These are phyloP conservation scores for Eclectus roratus DNA, from an alignment of 2,113 vertebrate genomes.

Conservation along the genomic window DNA sequence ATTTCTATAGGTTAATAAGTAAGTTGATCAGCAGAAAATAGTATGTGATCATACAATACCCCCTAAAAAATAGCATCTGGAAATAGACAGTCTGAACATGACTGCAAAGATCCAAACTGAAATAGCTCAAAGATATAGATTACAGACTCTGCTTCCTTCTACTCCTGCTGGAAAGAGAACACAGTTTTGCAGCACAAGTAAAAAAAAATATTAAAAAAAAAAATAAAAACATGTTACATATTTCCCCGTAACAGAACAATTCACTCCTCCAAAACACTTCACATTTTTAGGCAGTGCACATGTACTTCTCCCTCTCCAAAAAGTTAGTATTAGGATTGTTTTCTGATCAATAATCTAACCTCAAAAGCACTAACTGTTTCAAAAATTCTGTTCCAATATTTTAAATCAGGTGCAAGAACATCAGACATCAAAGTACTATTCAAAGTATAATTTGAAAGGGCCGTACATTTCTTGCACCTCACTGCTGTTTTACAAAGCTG, in stretches of 20 bases:
- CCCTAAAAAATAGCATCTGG: not conserved
- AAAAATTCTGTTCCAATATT: not conserved
- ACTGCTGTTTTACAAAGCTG: not conserved
- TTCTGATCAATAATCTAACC: not conserved
- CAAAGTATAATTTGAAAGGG: not conserved
- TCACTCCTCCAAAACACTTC: not conserved
- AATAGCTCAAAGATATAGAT: not conserved
- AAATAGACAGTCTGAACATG: not conserved
- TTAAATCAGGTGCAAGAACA: not conserved
- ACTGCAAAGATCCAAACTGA: not conserved
- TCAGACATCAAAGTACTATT: not conserved
- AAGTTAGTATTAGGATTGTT: not conserved
- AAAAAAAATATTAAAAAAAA: not conserved
- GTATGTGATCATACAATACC: not conserved
- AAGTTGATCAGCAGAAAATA: not conserved
- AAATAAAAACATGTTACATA: rapidly evolving
- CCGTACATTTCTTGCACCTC: not conserved
- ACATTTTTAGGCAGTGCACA: not conserved
- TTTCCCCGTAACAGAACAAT: not conserved
- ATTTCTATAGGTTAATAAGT: not conserved
- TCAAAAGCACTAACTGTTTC: not conserved
- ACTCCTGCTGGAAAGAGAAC: not conserved
- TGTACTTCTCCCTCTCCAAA: not conserved
- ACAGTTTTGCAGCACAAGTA: not conserved
- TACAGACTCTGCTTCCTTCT: not conserved